Conservation (phyloP, 1,140 invertebrate genomes). For the Atta texana region DNA sequence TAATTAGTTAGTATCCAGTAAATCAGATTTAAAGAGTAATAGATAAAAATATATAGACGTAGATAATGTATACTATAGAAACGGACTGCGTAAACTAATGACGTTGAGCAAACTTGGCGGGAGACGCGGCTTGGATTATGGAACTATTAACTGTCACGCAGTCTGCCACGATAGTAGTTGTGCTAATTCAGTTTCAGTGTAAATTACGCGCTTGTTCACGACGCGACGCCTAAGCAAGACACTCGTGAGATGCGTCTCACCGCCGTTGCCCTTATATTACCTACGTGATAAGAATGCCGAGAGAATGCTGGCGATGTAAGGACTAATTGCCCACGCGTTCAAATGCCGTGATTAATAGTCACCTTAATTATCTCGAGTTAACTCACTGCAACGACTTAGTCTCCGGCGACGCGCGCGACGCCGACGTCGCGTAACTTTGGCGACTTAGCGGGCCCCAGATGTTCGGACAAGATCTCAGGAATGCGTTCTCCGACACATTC, state of each 20-base stretch:
- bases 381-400: conserved; percentile 56
- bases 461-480: conserved; percentile 39
- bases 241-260: background rate
- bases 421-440: conserved; percentile 30
- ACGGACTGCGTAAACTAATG: background rate
- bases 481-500: background rate
- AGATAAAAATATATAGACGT: background rate
- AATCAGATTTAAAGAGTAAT: background rate
- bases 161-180: conserved; percentile 49
- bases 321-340: conserved; percentile 64
- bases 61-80: background rate
- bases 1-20: too few relatives aligned
- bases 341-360: conserved; percentile 68
- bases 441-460: conserved; percentile 24
- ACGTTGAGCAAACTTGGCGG: conserved; percentile 27
- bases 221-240: background rate
- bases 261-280: conserved; percentile 20
- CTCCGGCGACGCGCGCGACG: conserved; percentile 17
- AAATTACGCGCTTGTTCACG: conserved; percentile 68
- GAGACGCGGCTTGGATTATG: conserved; percentile 42
- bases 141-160: conserved; percentile 57
- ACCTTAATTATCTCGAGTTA: conserved; percentile 67
- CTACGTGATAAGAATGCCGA: conserved; percentile 61
- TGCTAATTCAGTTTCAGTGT: conserved; percentile 48
- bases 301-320: conserved; percentile 45